A percentile compares a stretch with the other conserved stretches of the same genome.
Conservation (phyloP, 2,797 vertebrate genomes). For the Eulemur rubriventer region DNA sequence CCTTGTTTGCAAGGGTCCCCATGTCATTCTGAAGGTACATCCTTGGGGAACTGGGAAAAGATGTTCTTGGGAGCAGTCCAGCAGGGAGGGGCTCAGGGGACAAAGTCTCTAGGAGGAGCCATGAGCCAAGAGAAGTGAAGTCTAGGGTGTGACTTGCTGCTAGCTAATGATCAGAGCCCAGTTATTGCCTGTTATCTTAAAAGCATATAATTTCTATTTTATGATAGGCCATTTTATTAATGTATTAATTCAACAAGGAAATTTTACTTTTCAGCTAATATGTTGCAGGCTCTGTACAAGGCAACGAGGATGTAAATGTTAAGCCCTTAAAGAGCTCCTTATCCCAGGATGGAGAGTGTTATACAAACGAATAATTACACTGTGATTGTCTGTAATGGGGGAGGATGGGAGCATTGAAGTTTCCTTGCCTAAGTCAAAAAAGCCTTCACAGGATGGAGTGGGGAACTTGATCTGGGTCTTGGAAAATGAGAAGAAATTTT, state of each 20-base stretch:
- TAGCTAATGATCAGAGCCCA: conserved; percentile 10
- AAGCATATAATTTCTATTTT: neutral
- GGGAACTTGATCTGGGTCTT: neutral
- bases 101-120: conserved; percentile 33
- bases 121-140: neutral
- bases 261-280: neutral
- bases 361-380: neutral
- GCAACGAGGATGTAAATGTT: neutral
- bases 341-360: neutral
- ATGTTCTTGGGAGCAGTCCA: conserved; percentile 69
- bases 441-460: neutral
- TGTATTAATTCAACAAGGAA: neutral
- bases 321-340: neutral
- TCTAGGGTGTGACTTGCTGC: conserved; percentile 13
- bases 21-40: conserved; percentile 52
- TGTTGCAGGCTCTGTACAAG: neutral
- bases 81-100: conserved; percentile 42
- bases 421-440: neutral
- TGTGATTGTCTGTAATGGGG: neutral
- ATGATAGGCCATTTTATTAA: neutral
- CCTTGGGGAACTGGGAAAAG: conserved; percentile 53
- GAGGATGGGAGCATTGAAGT: neutral
- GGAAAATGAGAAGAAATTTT: neutral
- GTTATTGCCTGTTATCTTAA: conserved; percentile 39
- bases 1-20: conserved; percentile 66